phyloP scores from a whole-genome alignment of 2,113 vertebrate species.

The Peromyscus polionotus region DNA sequence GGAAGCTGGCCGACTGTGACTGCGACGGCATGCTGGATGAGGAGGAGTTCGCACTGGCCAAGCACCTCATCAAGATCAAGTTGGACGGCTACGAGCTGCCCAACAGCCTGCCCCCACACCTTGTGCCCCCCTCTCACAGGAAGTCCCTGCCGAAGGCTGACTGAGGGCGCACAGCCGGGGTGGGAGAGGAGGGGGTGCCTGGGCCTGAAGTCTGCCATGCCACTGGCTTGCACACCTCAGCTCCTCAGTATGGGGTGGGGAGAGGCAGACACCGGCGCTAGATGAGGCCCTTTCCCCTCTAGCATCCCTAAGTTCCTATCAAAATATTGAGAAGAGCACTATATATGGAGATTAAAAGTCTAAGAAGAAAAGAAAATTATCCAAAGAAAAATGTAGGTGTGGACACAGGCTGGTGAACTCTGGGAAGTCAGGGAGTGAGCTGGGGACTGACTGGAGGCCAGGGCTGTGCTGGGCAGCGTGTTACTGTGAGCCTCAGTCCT shows the following conservation, averaged over 20 bases:
- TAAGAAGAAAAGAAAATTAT: slow-evolving; percentile 37
- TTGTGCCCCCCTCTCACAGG: slow-evolving; percentile 95
- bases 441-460: not conserved
- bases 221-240: not conserved
- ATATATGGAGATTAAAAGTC: not conserved
- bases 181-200: not conserved
- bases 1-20: slow-evolving; percentile 98
- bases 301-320: slow-evolving; percentile 57
- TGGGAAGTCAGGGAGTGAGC: slow-evolving; percentile 12
- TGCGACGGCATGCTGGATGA: slow-evolving; percentile 97
- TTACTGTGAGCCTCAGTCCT: slow-evolving; percentile 51
- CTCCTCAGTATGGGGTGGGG: slow-evolving; percentile 3
- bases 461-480: slow-evolving; percentile 44
- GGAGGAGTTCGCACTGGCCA: slow-evolving; percentile 97
- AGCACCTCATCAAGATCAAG: slow-evolving; percentile 98
- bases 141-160: slow-evolving; percentile 91
- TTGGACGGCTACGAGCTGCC: slow-evolving; percentile 97
- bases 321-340: not conserved
- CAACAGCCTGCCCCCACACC: slow-evolving; percentile 91
- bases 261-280: not conserved
- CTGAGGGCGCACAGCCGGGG: slow-evolving; percentile 68
- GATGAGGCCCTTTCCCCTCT: slow-evolving; percentile 38
- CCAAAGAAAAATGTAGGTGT: not conserved
- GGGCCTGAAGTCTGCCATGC: not conserved
- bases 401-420: slow-evolving; percentile 40